Conservation (phyloP, 2,797 vertebrate species). For the Podargus strigoides region DNA sequence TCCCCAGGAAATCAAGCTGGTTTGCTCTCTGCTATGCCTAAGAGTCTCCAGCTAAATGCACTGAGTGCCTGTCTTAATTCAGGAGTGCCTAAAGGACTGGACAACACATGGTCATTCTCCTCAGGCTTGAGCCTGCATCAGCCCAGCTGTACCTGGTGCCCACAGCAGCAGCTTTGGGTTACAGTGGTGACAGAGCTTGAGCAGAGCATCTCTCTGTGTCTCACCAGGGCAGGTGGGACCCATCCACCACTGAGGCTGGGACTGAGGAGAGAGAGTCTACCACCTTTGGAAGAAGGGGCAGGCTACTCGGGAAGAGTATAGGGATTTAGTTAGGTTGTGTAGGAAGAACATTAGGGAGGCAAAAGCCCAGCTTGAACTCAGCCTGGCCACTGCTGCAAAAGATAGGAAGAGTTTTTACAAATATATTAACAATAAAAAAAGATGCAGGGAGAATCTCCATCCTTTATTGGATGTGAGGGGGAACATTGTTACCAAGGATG, state of each 20-base stretch:
- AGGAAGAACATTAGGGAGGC: too few species aligned
- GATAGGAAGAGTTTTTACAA: too few species aligned
- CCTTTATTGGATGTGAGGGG: too few species aligned
- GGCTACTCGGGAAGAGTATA: too few species aligned
- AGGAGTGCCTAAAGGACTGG: not conserved
- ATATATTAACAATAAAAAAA: too few species aligned
- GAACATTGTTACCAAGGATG: too few species aligned
- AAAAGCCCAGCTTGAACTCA: too few species aligned
- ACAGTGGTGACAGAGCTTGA: not conserved
- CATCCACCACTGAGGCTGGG: not conserved
- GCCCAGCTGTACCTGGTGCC: not conserved
- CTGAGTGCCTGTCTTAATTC: accelerated
- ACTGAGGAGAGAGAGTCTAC: too few species aligned
- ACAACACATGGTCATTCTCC: not conserved
- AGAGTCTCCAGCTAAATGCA: not conserved
- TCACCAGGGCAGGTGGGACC: not conserved
- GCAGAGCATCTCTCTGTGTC: not conserved
- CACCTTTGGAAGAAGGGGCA: too few species aligned
- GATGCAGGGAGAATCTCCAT: too few species aligned
- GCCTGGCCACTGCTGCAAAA: too few species aligned
- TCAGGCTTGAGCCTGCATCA: not conserved
- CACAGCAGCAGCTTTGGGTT: not conserved
- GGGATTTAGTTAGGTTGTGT: too few species aligned
- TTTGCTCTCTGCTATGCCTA: not conserved
- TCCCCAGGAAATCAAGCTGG: not conserved